Percentiles rank a stretch among this genome's conserved stretches.
phyloP scores from a whole-genome alignment of 2,113 vertebrate genomes.

The Fukomys damarensis region DNA sequence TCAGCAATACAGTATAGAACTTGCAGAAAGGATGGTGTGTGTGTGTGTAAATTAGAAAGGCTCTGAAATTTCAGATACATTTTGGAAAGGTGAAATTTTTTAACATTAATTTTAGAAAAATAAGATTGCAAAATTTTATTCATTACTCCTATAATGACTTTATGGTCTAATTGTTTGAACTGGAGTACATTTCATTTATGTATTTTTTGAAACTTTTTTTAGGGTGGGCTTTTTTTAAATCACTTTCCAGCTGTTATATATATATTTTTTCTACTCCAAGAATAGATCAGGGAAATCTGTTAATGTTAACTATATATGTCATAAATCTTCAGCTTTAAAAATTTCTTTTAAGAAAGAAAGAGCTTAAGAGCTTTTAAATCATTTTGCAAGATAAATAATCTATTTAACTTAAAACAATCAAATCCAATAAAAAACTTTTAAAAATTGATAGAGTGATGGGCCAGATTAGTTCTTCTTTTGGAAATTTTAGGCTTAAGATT shows the following conservation, averaged over 20 bases:
- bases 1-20: background rate
- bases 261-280: background rate
- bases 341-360: too few species aligned
- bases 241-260: background rate
- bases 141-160: background rate
- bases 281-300: background rate
- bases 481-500: background rate
- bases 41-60: background rate
- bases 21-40: background rate
- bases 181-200: background rate
- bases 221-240: background rate
- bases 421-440: background rate
- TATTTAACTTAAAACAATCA: constrained; percentile 38
- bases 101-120: background rate
- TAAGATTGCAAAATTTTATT: background rate
- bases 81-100: background rate
- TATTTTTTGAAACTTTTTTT: background rate
- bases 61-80: background rate
- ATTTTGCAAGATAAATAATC: background rate
- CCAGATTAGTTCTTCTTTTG: background rate
- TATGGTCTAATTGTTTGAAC: background rate
- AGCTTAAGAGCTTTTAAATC: background rate
- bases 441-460: background rate
- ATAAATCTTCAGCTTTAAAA: background rate
- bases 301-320: background rate